Conservation (phyloP, 2,888 invertebrate species). For the Drosophila peninsularis region DNA sequence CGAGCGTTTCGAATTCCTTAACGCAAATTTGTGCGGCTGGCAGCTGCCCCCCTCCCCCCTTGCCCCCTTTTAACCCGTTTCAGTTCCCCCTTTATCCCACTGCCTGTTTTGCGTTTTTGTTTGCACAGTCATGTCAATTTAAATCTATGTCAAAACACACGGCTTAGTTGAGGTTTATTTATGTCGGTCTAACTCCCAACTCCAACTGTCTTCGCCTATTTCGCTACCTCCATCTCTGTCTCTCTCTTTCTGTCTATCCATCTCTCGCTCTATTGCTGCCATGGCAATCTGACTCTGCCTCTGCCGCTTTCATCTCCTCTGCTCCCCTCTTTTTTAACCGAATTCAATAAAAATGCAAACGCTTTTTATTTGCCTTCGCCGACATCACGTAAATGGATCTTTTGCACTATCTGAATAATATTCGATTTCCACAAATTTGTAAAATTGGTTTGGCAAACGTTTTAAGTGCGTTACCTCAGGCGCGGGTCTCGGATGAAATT, state of each 20-base stretch:
- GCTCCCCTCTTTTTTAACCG: constrained; percentile 18
- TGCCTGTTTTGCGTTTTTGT: constrained; percentile 50
- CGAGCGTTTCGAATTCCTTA: constrained; percentile 63
- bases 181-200: constrained; percentile 60
- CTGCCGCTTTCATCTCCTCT: neutral
- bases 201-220: constrained; percentile 14
- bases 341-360: constrained; percentile 77
- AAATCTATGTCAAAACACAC: constrained; percentile 81
- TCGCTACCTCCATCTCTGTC: neutral
- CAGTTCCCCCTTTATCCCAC: neutral
- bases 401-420: constrained; percentile 68
- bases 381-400: constrained; percentile 77
- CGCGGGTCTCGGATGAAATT: constrained; percentile 36
- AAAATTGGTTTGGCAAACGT: constrained; percentile 61
- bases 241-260: neutral
- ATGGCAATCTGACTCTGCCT: neutral
- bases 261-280: constrained; percentile 1
- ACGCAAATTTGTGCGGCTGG: constrained; percentile 71
- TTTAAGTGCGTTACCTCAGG: constrained; percentile 38
- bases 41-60: constrained; percentile 18
- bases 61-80: neutral
- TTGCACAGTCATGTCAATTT: constrained; percentile 77
- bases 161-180: constrained; percentile 81
- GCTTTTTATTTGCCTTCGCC: constrained; percentile 70
- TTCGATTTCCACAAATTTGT: constrained; percentile 61